Base-by-base conservation (phyloP, 92 coral and sea anemone genomes). In the Epizoanthus fatuus region DNA sequence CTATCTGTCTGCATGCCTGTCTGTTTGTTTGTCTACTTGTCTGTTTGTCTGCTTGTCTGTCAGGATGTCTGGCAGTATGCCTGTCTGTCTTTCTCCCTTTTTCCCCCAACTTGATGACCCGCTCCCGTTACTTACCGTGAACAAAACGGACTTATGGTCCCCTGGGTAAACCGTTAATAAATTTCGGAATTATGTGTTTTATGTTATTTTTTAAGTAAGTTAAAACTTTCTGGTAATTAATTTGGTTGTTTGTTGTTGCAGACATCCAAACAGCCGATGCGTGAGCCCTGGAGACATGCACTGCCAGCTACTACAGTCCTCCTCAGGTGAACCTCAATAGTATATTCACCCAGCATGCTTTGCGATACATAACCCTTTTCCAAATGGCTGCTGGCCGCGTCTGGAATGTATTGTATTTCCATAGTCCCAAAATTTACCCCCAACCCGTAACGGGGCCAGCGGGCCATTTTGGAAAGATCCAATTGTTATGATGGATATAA, bases 221-320 rank as follows among this genome's bases (percentile, higher is more conserved):
- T 22, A 22, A 22, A 69, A 15, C 8, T 14, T 39, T 42, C 9
- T 42, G 7, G 19, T 15, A 3, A 39, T 40, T 16, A 47, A 8
- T 49, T 69, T 42, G 16, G 29, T 16, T 75, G 49, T 35, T 37
- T 44, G 54, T 75, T 51, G 44, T 75, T 57, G 2, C 45, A 94
- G 95, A 80, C 98, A 92, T 53, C 45, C 87, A 49, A 90, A 73
- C 80, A 86, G 89, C 75, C 90, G 92, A n/a, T 92, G 98, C 29
- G 72, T 87, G 12, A 92, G 92, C 77, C 98, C 95, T 8, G 98
- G 98, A 62, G 98, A 94, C 69, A 87, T 92, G 98, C 88, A 92
- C 59, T 89, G 95, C 47, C 98, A 89, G 81, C 89, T 85, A 9
- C 84, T 92, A 56, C 90, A 94, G 81, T 84, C 95, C 16, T 87